Evolutionary conservation across 2,113 vertebrate species (phyloP), one percentile per base, ranked within the genome.

Genomic region (Chaetura pelagica): DNA sequence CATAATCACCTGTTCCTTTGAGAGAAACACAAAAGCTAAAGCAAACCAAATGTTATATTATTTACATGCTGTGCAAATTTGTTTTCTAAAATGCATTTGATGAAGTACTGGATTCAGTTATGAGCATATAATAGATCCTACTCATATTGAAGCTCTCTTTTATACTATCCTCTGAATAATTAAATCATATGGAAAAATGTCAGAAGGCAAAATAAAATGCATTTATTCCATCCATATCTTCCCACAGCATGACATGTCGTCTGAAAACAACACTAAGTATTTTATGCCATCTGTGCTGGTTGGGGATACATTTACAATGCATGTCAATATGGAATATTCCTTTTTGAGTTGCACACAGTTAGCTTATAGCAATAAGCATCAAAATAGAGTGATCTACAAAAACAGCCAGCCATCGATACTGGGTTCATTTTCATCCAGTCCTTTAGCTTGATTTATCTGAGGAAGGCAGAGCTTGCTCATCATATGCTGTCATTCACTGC

Each of bases 261-360:
- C 96, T 97, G 96, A 97, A 97, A 97, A 97, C 97, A 97, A 94
- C 93, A 42, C 96, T 98, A 95, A 97, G 91, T 96, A 93, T 96
- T 98, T 97, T 97, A 93, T 97, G 79, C 98, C 98, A 98, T 98
- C 98, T 98, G 97, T 97, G 96, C 97, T 92, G 84, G 69, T 55
- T 89, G 82, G 86, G 88, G 95, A 96, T 93, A 84, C 80, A 32
- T 97, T 97, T 93, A 94, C 87, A 96, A 89, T 52, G 83, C 76
- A 78, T 69, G 90, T 88, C 95, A 94, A 66, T 93, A 89, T 96
- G 88, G 95, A 97, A 95, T 91, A 87, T 90, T 97, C 94, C 76
- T 82, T 96, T 97, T 90, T 2, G 49, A 96, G 92, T 92, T 97
- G 87, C 92, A 84, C 82, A n/a, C 55, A 85, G 88, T 93, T 48